Evolutionary conservation across 2,888 invertebrate genomes (phyloP), one percentile per base, ranked within the genome.

Genomic region (Napeogenes sylphis): DNA sequence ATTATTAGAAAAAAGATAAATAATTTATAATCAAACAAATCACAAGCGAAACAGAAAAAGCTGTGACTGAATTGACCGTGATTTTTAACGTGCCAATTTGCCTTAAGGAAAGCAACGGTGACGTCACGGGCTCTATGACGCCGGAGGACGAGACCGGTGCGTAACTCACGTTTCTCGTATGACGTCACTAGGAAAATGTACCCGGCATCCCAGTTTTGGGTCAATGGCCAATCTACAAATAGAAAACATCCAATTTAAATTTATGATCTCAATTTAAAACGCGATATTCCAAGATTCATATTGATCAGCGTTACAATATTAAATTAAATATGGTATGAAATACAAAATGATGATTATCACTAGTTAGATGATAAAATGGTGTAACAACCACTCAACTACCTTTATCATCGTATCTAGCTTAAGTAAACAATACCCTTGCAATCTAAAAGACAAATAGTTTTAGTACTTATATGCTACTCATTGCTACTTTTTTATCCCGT

Each of bases 181-280:
- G 90, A 87, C 89, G 87, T 89, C 84, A 87, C 86, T 88, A 82
- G 86, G 80, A 80, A 91, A 91, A 85, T 82, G 91, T 78, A 91
- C 91, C 75, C 90, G 90, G 84, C 82, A 87, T 81, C 91, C 91
- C 83, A 90, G 84, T 87, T 90, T 90, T 79, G 85, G 85, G 82
- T 84, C 85, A 87, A 90, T 87, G 89, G 85, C 88, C 90, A 91
- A 90, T 90, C 91, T 91, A 91, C 83, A 90, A 91, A 88, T 84
- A 88, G 84, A 89, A 85, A 88, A 85, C 77, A 68, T 68, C 70
- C 70, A 69, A 72, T 71, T 70, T 67, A 65, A 70, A 68, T 62
- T 67, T 63, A 68, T 45, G 61, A 63, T 62, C 59, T 66, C 60
- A 65, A 58, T 60, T 62, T 58, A 56, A 30, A 51, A n/a, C 55